Conservation (phyloP, 2,113 vertebrate genomes). For the Hystrix brachyura region DNA sequence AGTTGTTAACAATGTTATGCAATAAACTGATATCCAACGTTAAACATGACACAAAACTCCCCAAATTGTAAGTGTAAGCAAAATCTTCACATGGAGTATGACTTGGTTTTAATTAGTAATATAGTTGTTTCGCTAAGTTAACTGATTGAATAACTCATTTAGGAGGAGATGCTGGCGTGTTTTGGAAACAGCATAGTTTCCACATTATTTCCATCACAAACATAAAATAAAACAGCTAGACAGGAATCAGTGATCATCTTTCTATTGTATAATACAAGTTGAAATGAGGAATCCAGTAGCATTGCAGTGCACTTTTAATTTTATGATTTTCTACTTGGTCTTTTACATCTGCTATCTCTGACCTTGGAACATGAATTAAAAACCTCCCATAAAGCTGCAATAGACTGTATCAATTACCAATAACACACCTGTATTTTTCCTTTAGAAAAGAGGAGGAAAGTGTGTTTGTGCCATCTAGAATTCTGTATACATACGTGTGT, state of each 20-base stretch:
- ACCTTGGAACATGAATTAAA: neutral
- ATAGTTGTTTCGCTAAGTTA: neutral
- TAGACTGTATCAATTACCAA: neutral
- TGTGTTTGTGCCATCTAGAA: neutral
- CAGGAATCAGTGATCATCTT: neutral
- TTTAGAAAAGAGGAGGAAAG: neutral
- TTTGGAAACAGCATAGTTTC: neutral
- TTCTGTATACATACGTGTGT: neutral
- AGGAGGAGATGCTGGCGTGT: neutral
- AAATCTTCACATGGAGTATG: neutral
- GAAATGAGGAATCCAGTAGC: neutral
- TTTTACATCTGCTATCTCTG: neutral
- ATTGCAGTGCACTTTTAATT: neutral
- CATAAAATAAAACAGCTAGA: neutral
- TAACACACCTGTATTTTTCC: neutral
- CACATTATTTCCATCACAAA: neutral
- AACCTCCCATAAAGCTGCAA: neutral
- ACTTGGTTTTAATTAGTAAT: neutral
- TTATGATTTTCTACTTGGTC: neutral
- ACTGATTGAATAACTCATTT: neutral
- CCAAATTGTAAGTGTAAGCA: neutral
- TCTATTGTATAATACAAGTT: neutral
- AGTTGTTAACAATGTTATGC: neutral
- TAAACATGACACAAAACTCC: neutral
- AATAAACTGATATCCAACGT: neutral